Evolutionary conservation across 1,140 invertebrate species (phyloP), one percentile per base, ranked within the genome.

Genomic region (Mamestra configurata): DNA sequence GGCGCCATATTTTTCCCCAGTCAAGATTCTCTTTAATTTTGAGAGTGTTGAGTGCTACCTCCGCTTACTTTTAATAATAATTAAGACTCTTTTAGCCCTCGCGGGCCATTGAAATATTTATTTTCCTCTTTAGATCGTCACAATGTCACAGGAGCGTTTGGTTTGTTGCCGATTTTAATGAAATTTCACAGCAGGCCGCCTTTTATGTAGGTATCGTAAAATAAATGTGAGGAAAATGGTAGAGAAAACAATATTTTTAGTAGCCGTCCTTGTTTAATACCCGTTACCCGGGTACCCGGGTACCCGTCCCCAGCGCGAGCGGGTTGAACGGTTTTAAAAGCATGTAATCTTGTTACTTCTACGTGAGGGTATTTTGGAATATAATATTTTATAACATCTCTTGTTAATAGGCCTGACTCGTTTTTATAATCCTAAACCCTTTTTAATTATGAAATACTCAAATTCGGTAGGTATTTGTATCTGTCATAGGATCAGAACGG

Each of bases 201-300:
- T 49, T 68, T 70, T 70, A 70, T 70, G 66, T 70, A 49, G 40
- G 40, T 27, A 35, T 70, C 66, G 66, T 70, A 70, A 68, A 68
- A 46, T 68, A 68, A 68, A 70, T 70, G 66, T 70, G 66, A 49
- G 66, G 37, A 46, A 70, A 70, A 70, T 70, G 66, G 11, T 15
- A 35, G 22, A 70, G 66, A 46, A 61, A 70, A 70, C 66, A 46
- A 46, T 70, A 70, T 70, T 70, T 40, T 70, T 49, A 70, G 66
- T 70, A 46, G 11, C 22, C 18, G 64, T 46, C 64, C 24, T 49
- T 18, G 27, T 37, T 37, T 37, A 64, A 18, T 20, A 31, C 31
- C n/a, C 18, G 43, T 11, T 49, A 49, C 43, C 43, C 43, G 43
- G 3, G 6, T 43, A 43, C 43, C 13, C 43, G 43, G 13, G 10